Evolutionary conservation across 2,113 vertebrate species (phyloP), one percentile per base, ranked within the genome.

Genomic region (Paramisgurnus dabryanus): DNA sequence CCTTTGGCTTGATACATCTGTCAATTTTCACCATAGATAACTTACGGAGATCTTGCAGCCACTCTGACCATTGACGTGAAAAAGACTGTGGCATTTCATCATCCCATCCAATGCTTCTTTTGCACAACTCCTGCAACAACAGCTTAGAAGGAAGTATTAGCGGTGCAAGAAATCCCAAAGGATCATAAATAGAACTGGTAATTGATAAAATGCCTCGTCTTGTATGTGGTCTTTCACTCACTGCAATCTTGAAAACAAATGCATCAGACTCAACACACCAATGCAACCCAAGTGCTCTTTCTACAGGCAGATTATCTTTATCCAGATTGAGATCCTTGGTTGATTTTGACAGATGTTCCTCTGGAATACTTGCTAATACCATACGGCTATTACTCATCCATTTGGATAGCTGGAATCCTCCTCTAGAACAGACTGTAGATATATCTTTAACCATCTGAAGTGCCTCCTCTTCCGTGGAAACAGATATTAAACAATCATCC

Each of bases 1-100:
- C 11, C 43, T 49, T 41, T 50, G 67, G 17, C 45, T 72, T 78
- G 9, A 49, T 8, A 17, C 75, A 83, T 64, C 75, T 60, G 17
- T 12, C 4, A 1, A 43, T 22, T 1, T 61, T 22, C 7, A 82
- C 74, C n/a, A 76, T 39, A 6, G 17, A 4, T 17, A 80, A 4
- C 18, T 18, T 41, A 3, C 43, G 3, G n/a, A 82, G 58, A 34
- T 64, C 27, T 1, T 34, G 27, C 27, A 34, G 27, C 27, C 27
- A 34, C 27, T 34, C 27, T 34, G 45, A 47, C 45, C 45, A 47
- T 47, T 47, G 45, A 7, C 9, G 45, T 7, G 45, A 47, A 4
- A 61, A 61, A 1, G 22, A n/a, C 18, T 4, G 4, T 22, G 60
- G 45, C 6, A 47, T 47, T 7, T 47, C 9, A 9, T 47, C 4